phyloP scores from a whole-genome alignment of 1,140 invertebrate genomes.

The Doryteuthis pealeii region DNA sequence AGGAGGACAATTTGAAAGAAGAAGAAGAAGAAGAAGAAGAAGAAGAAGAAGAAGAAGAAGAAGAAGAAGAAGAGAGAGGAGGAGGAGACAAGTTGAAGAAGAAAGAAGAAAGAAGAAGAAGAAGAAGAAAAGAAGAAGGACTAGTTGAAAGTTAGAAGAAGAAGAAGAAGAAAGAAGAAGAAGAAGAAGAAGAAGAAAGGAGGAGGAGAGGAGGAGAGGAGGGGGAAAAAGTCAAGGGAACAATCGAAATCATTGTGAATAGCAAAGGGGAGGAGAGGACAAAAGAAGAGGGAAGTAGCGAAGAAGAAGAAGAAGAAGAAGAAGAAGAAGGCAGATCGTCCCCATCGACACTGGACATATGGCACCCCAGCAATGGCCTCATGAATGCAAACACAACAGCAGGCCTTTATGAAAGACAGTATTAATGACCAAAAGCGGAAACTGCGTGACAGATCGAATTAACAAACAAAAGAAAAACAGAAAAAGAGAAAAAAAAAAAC shows the following conservation, averaged over 20 bases:
- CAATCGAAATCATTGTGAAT: not conserved
- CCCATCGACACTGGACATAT: too few species aligned
- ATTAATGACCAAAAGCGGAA: too few species aligned
- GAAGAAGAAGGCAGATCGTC: not conserved
- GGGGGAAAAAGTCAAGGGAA: not conserved
- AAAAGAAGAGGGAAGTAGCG: not conserved
- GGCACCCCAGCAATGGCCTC: too few species aligned
- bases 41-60: not conserved
- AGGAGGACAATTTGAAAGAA: not conserved
- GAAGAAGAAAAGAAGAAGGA: not conserved
- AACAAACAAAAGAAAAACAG: too few species aligned
- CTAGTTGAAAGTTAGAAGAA: not conserved
- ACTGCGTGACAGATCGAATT: too few species aligned
- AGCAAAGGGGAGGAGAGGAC: not conserved
- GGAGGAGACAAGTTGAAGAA: not conserved
- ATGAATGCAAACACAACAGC: too few species aligned
- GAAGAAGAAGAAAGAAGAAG: not conserved
- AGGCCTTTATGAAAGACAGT: too few species aligned
- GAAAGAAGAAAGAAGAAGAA: not conserved
- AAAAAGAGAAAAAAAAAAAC: too few species aligned
- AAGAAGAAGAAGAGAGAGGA: not conserved
- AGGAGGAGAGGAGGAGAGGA: not conserved
- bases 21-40: not conserved
- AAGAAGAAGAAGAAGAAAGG: not conserved
- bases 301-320: conserved; percentile 2